Evolutionary conservation across 2,113 vertebrate species (phyloP), one percentile per base, ranked within the genome.

Genomic region (Cavia aperea): DNA sequence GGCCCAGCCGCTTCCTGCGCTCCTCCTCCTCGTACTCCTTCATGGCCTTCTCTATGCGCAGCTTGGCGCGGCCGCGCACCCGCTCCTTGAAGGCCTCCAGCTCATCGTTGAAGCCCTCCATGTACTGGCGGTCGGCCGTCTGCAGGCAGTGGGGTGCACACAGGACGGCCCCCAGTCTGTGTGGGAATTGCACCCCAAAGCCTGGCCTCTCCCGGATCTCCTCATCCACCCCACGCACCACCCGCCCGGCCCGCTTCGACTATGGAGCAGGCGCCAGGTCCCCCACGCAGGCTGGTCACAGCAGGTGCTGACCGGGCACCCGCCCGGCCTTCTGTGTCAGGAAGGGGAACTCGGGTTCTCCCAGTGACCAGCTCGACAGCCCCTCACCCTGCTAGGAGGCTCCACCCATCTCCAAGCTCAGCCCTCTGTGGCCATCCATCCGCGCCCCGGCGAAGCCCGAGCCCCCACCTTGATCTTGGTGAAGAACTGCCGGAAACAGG

Each of bases 401-500:
- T 19, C 31, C 49, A 11, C 46, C 68, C 8, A 16, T 16, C 62
- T 31, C 26, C 6, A 24, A 9, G 60, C 58, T 62, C 72, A 66
- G 65, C 77, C 4, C 56, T 24, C 31, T 13, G 12, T 33, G 29
- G 58, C 26, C 2, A 4, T 39, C 58, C n/a, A 62, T 7, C 58
- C 12, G 11, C 43, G n/a, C 58, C 72, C 18, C 16, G 24, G 0
- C 3, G 49, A 36, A 4, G 21, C 62, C 9, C 4, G 0, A 49
- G 24, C 33, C 2, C 14, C 92, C 81, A 98, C 98, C 99, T 99
- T 99, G 81, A 99, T 99, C 95, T 99, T 99, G 2, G 98, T 95
- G 96, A 99, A 99, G 79, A 99, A 99, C 95, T 99, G 99, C 21
- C 99, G 97, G 96, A 99, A 99, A 93, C 99, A 99, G 16, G 98